Evolutionary conservation across 2,888 invertebrate genomes (phyloP).

Genomic region (Subacronicta megacephala): DNA sequence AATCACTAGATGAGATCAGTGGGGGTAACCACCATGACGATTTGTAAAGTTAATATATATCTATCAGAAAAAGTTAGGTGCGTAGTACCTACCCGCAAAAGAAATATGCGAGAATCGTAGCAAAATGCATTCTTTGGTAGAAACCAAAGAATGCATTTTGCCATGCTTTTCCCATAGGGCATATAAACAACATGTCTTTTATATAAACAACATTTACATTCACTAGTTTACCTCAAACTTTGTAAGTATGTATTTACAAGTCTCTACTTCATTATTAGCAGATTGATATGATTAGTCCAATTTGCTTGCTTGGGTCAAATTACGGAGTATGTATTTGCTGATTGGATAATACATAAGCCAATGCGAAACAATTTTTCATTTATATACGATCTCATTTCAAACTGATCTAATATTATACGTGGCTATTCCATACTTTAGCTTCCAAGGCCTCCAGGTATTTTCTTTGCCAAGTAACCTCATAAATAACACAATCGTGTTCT

Average conservation of each 20-base stretch:
- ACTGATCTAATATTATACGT: constrained; percentile 42
- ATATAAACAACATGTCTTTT: too few species aligned
- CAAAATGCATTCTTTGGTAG: too few species aligned
- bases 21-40: too few species aligned
- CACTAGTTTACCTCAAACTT: constrained; percentile 38
- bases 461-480: background rate
- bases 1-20: too few species aligned
- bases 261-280: constrained; percentile 33
- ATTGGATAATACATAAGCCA: constrained; percentile 41
- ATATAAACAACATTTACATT: constrained; percentile 28
- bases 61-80: too few species aligned
- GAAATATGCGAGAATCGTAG: too few species aligned
- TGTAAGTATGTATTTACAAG: constrained; percentile 12
- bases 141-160: too few species aligned
- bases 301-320: constrained; percentile 41
- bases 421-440: constrained; percentile 8
- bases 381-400: constrained; percentile 47
- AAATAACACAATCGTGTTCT: constrained; percentile 11
- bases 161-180: too few species aligned
- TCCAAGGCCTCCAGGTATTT: constrained; percentile 12
- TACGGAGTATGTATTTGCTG: constrained; percentile 26
- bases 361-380: constrained; percentile 48
- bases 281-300: constrained; percentile 47
- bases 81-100: too few species aligned
- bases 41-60: too few species aligned